These are phyloP conservation scores for Hirtodrosophila alboralis DNA, from an alignment of 2,888 invertebrate species.

Conservation along the genomic window DNA sequence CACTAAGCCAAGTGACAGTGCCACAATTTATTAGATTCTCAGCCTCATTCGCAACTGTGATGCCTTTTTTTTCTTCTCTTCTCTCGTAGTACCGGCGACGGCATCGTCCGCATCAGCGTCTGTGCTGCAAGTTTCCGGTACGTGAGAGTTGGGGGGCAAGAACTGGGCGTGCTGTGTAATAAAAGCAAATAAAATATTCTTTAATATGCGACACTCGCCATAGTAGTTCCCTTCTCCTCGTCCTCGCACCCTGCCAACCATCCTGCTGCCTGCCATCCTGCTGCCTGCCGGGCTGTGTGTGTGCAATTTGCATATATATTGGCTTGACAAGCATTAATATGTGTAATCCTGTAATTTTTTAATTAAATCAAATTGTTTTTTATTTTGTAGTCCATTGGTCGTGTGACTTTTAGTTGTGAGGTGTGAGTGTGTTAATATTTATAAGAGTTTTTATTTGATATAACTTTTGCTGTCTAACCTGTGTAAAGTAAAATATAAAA, in stretches of 20 bases:
- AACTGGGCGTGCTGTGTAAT: constrained; percentile 69
- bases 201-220: constrained; percentile 78
- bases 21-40: constrained; percentile 81
- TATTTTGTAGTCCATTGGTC: constrained; percentile 1
- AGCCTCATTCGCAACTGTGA: constrained; percentile 63
- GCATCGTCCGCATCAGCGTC: constrained; percentile 45
- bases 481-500: too few species aligned
- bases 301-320: constrained; percentile 81
- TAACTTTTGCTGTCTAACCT: too few species aligned
- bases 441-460: constrained; percentile 9
- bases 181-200: constrained; percentile 79
- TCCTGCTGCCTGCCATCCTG: constrained; percentile 36
- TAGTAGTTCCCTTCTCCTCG: constrained; percentile 28
- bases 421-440: constrained; percentile 1
- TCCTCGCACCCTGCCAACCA: constrained; percentile 12
- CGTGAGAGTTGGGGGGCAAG: constrained; percentile 25
- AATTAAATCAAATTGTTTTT: constrained; percentile 81
- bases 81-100: constrained; percentile 31
- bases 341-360: constrained; percentile 82
- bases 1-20: constrained; percentile 81
- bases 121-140: constrained; percentile 76
- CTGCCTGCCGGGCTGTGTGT: constrained; percentile 38
- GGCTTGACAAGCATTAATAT: constrained; percentile 79
- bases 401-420: constrained; percentile 15
- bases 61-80: constrained; percentile 34